phyloP scores from a whole-genome alignment of 2,113 vertebrate species.

The Casuarius casuarius region DNA sequence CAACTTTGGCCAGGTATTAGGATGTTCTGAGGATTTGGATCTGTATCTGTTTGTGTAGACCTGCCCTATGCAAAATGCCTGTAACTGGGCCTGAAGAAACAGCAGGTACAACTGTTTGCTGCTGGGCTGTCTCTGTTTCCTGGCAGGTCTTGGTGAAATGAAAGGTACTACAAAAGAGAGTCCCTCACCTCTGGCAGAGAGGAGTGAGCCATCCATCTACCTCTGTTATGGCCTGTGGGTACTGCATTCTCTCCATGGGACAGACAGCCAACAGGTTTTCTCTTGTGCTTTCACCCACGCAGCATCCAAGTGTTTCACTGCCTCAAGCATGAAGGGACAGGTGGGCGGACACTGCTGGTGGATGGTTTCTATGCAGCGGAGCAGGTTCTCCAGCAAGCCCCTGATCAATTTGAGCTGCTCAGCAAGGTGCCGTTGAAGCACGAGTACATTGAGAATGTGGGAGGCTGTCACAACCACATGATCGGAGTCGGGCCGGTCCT shows the following conservation, averaged over 20 bases:
- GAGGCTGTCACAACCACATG: conserved; percentile 88
- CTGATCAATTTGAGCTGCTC: conserved; percentile 87
- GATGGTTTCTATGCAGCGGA: conserved; percentile 92
- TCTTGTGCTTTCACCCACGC: neutral
- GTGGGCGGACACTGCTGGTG: conserved; percentile 89
- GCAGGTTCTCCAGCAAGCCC: conserved; percentile 77
- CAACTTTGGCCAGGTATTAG: too few relatives aligned
- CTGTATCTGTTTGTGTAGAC: too few relatives aligned
- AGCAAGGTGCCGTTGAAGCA: conserved; percentile 86
- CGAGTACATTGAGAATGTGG: conserved; percentile 86
- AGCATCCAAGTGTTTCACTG: conserved; percentile 96
- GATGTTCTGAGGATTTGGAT: too few relatives aligned
- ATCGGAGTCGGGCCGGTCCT: conserved; percentile 87
- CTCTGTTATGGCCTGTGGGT: accelerated
- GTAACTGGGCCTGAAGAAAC: neutral
- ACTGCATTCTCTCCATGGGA: accelerated
- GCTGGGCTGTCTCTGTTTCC: neutral
- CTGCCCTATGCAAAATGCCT: neutral
- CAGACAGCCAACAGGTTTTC: neutral
- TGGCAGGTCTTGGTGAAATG: neutral
- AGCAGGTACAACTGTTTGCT: accelerated
- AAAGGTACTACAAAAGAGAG: neutral
- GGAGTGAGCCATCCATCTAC: accelerated
- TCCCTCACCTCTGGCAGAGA: neutral
- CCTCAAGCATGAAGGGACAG: conserved; percentile 91